Evolutionary conservation across 1,140 invertebrate genomes (phyloP).

Genomic region (Achroia grisella): DNA sequence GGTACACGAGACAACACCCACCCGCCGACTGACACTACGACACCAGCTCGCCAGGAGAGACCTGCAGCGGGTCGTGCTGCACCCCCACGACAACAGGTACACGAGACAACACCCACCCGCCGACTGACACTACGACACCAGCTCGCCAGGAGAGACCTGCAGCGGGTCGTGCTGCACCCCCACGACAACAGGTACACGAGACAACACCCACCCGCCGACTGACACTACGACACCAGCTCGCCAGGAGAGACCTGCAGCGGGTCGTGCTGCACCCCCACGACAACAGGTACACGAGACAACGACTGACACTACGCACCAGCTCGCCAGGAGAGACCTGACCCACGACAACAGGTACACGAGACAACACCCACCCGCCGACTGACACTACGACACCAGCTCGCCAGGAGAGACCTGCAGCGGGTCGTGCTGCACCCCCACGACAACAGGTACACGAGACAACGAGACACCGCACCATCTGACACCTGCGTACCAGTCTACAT

Average conservation of each 20-base stretch:
- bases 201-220: too few species aligned
- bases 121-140: conserved; percentile 77
- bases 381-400: conserved; percentile 80
- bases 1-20: conserved; percentile 14
- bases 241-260: conserved; percentile 82
- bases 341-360: conserved; percentile 47
- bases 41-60: conserved; percentile 79
- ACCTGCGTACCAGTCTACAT: conserved; percentile 82
- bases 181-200: conserved; percentile 42
- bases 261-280: conserved; percentile 84
- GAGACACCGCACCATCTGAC: conserved; percentile 70
- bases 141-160: conserved; percentile 79
- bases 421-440: conserved; percentile 84
- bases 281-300: too few species aligned
- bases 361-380: too few species aligned
- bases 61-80: conserved; percentile 90
- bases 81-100: conserved; percentile 71
- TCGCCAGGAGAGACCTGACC: conserved; percentile 78
- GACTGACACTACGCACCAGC: too few species aligned
- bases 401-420: conserved; percentile 82
- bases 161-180: conserved; percentile 89
- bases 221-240: conserved; percentile 80
- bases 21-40: conserved; percentile 66
- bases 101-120: too few species aligned
- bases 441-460: conserved; percentile 34